phyloP scores from a whole-genome alignment of 2,888 invertebrate genomes.

The Eupithecia insigniata region DNA sequence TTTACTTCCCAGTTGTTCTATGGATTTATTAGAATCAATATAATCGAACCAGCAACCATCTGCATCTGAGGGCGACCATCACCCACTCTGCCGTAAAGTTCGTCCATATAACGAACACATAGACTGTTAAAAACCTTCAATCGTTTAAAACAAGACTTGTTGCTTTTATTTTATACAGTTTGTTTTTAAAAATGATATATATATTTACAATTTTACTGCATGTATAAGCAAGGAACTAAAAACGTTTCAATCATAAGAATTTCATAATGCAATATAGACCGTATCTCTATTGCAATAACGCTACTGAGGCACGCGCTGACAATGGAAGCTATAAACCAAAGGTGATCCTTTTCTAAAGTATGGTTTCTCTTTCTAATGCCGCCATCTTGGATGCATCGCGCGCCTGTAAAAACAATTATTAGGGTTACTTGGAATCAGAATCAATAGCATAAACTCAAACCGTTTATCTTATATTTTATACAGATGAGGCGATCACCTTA shows the following conservation, averaged over 20 bases:
- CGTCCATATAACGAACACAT: not conserved
- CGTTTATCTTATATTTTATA: too few species aligned
- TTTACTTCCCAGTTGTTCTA: not conserved
- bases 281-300: conserved; percentile 24
- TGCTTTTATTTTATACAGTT: not conserved
- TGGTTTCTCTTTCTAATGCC: conserved; percentile 29
- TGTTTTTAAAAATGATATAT: not conserved
- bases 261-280: conserved; percentile 9
- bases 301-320: conserved; percentile 29
- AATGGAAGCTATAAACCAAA: conserved; percentile 34
- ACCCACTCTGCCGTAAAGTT: not conserved
- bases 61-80: not conserved
- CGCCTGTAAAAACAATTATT: conserved; percentile 25
- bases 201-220: not conserved
- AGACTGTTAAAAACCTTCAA: not conserved
- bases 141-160: not conserved
- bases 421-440: not conserved
- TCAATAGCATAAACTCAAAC: not conserved
- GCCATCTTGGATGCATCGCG: conserved; percentile 26
- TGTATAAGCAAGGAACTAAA: not conserved
- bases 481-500: too few species aligned
- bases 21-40: not conserved
- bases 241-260: conserved; percentile 1
- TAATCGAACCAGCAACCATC: not conserved
- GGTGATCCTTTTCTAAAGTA: conserved; percentile 14